Conservation (phyloP, 2,113 vertebrate species). For the Isichthys henryi region DNA sequence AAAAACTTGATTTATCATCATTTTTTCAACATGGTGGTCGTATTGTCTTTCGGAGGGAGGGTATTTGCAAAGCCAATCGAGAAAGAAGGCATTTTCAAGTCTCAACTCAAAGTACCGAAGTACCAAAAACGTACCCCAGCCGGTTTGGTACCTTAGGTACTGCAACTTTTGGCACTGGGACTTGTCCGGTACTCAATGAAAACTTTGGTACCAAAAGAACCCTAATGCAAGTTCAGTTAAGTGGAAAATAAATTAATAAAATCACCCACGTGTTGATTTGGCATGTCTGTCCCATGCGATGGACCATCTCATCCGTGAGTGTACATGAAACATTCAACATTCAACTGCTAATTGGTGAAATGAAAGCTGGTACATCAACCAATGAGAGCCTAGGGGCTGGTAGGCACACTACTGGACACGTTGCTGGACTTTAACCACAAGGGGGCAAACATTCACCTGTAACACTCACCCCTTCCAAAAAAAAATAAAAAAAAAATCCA, state of each 20-base stretch:
- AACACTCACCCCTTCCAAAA: conserved; percentile 26
- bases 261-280: neutral
- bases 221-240: too few relatives aligned
- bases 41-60: too few relatives aligned
- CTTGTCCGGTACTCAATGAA: too few relatives aligned
- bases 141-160: neutral
- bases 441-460: conserved; percentile 42
- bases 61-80: too few relatives aligned
- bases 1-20: too few relatives aligned
- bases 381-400: neutral
- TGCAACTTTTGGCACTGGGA: too few relatives aligned
- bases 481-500: neutral
- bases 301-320: neutral
- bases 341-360: neutral
- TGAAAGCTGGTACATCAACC: conserved; percentile 16
- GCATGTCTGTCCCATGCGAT: neutral
- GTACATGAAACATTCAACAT: neutral
- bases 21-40: too few relatives aligned
- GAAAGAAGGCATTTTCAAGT: neutral
- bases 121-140: neutral
- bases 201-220: too few relatives aligned
- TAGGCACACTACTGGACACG: neutral
- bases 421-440: conserved; percentile 27
- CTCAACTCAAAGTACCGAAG: neutral
- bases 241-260: too few relatives aligned